Evolutionary conservation across 92 coral and sea anemone genomes (phyloP).

Genomic region (Phenganax marumi): DNA sequence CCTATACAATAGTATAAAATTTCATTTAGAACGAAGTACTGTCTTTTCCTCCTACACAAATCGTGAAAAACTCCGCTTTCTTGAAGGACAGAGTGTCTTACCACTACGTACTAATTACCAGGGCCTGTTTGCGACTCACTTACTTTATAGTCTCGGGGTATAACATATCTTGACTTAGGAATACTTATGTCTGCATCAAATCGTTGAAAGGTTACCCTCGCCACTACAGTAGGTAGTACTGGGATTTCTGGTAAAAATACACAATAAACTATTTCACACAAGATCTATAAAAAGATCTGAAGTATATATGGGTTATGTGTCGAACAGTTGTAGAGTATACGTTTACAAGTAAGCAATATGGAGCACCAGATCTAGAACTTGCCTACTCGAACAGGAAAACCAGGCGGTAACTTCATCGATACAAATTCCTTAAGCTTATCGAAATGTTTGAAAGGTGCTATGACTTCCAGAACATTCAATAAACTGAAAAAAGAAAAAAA

Average conservation of each 20-base stretch:
- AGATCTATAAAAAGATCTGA: not conserved
- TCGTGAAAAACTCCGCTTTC: not conserved
- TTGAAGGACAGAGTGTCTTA: not conserved
- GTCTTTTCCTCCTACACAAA: not conserved
- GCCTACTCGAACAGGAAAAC: constrained; percentile 94
- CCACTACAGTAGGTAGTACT: constrained; percentile 91
- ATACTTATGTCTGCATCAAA: constrained; percentile 74
- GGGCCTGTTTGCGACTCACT: not conserved
- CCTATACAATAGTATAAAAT: constrained; percentile 48
- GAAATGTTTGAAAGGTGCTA: constrained; percentile 96
- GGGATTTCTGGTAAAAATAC: constrained; percentile 72
- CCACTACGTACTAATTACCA: not conserved
- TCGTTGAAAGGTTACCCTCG: constrained; percentile 85
- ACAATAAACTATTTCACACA: not conserved
- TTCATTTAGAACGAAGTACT: not conserved
- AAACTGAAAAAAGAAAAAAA: constrained; percentile 51
- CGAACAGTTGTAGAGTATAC: not conserved
- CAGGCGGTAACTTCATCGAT: constrained; percentile 96
- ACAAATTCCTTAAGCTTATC: constrained; percentile 91
- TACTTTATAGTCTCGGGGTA: constrained; percentile 98
- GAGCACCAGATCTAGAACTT: constrained; percentile 48
- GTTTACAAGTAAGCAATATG: not conserved
- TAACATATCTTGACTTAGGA: constrained; percentile 93
- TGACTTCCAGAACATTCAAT: constrained; percentile 83
- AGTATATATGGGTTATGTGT: not conserved